Evolutionary conservation across 2,797 vertebrate species (phyloP).

Genomic region (Hyperoplus immaculatus): DNA sequence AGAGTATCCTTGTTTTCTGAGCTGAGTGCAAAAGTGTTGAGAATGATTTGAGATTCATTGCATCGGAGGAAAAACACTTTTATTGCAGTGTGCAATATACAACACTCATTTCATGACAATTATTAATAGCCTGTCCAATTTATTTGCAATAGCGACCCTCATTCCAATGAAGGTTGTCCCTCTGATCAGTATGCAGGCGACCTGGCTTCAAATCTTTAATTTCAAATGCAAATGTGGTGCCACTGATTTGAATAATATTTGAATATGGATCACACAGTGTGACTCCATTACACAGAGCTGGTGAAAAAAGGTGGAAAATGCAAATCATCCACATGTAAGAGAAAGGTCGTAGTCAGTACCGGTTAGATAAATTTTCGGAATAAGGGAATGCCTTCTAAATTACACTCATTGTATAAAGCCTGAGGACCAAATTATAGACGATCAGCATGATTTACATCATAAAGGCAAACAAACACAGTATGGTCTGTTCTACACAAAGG

Average conservation of each 20-base stretch:
- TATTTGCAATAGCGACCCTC: conserved; percentile 78
- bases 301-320: conserved; percentile 73
- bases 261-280: conserved; percentile 87
- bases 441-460: conserved; percentile 72
- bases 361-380: conserved; percentile 79
- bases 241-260: conserved; percentile 88
- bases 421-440: conserved; percentile 64
- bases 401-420: conserved; percentile 68
- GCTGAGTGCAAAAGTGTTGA: conserved; percentile 51
- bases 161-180: conserved; percentile 76
- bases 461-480: conserved; percentile 67
- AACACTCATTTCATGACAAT: conserved; percentile 68
- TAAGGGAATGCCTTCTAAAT: conserved; percentile 70
- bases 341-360: conserved; percentile 78
- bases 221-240: conserved; percentile 85
- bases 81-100: conserved; percentile 51
- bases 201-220: conserved; percentile 86
- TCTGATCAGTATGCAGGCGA: conserved; percentile 85
- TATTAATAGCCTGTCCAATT: conserved; percentile 73
- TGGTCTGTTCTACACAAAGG: conserved; percentile 28
- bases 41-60: conserved; percentile 72
- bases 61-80: conserved; percentile 49
- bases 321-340: conserved; percentile 80
- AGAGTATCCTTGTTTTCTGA: conserved; percentile 57
- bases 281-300: conserved; percentile 77